A percentile compares a stretch with the other conserved stretches of the same genome.
Conservation (phyloP, 2,113 vertebrate species). For the Rhinolophus ferrumequinum region DNA sequence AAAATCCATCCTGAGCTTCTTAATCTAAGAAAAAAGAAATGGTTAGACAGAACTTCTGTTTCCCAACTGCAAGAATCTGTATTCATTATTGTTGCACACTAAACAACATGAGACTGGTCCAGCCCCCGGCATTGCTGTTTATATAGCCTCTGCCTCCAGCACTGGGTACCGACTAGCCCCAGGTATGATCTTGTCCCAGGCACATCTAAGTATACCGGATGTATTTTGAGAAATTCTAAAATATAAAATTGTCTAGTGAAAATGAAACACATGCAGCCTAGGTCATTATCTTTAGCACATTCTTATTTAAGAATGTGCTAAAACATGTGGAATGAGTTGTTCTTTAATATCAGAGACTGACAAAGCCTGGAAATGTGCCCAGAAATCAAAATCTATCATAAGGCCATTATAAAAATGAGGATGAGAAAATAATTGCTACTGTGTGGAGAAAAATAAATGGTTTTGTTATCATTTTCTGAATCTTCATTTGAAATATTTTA, state of each 20-base stretch:
- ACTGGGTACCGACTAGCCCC: not conserved
- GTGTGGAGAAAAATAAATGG: constrained; percentile 13
- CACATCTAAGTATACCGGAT: not conserved
- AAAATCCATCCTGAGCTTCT: not conserved
- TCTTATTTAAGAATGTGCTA: constrained; percentile 59
- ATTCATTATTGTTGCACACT: not conserved
- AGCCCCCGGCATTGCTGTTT: not conserved
- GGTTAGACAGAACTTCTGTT: not conserved
- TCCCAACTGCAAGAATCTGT: not conserved
- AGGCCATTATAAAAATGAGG: constrained; percentile 47
- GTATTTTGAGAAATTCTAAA: constrained; percentile 39
- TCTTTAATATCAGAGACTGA: constrained; percentile 48
- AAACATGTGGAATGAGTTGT: not conserved
- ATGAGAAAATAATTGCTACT: constrained; percentile 44
- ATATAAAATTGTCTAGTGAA: not conserved
- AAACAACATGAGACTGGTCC: not conserved
- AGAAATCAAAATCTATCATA: constrained; percentile 55
- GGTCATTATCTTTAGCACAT: constrained; percentile 55
- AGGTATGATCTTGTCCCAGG: not conserved
- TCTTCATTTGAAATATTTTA: constrained; percentile 54
- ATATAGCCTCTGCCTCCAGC: not conserved
- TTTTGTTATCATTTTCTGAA: constrained; percentile 40
- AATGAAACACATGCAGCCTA: constrained; percentile 46
- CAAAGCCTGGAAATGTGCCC: constrained; percentile 62
- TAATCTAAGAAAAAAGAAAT: not conserved